phyloP scores from a whole-genome alignment of 2,888 invertebrate species.

The Willowsia nigromaculata region DNA sequence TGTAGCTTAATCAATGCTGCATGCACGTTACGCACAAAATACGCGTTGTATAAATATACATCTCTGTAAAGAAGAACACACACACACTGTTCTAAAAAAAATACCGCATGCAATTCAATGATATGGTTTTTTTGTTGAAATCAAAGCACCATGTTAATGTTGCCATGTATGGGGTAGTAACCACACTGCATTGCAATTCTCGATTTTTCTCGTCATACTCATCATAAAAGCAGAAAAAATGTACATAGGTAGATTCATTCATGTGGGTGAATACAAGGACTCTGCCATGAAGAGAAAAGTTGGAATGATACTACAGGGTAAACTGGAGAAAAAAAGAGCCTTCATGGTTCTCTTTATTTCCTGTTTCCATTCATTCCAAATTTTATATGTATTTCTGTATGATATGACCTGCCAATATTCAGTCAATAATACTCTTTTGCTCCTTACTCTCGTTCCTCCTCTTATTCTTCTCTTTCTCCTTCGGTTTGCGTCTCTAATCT shows the following conservation, averaged over 20 bases:
- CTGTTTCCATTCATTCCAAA: constrained; percentile 24
- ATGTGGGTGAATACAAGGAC: constrained; percentile 12
- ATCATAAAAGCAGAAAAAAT: background rate
- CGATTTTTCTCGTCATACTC: background rate
- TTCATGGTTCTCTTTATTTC: background rate
- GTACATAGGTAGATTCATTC: background rate
- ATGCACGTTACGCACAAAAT: background rate
- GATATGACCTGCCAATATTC: constrained; percentile 45
- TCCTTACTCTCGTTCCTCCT: background rate
- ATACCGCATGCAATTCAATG: background rate
- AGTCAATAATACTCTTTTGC: constrained; percentile 20
- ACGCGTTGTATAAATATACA: background rate
- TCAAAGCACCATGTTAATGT: constrained; percentile 15
- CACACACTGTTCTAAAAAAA: background rate
- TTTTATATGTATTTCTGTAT: background rate
- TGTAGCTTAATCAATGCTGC: background rate
- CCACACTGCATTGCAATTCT: background rate
- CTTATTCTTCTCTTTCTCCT: constrained; percentile 18
- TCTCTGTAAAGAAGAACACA: background rate
- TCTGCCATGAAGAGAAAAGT: background rate
- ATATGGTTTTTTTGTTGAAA: constrained; percentile 6
- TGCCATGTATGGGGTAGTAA: background rate
- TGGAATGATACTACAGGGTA: background rate
- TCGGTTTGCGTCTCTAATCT: constrained; percentile 29
- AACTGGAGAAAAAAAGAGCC: constrained; percentile 11